Evolutionary conservation across 2,888 invertebrate species (phyloP).

Genomic region (Imbricaverruca yamaguchii): DNA sequence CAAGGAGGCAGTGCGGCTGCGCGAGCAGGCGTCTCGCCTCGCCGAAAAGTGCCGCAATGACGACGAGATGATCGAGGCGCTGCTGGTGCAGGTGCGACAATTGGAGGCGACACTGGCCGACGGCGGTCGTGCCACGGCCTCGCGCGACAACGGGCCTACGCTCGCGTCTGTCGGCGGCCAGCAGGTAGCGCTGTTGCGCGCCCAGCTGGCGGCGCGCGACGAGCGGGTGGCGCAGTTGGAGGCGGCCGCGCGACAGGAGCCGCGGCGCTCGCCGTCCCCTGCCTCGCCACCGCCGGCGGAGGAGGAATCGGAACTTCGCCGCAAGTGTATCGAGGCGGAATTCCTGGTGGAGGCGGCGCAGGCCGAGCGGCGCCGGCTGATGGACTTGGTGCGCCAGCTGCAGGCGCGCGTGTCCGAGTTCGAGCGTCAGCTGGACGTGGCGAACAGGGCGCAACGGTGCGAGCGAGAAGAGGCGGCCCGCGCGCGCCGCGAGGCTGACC

Average conservation of each 20-base stretch:
- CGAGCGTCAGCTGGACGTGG: background rate
- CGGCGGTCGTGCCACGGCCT: background rate
- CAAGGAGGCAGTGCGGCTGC: background rate
- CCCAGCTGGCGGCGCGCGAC: conserved; percentile 3
- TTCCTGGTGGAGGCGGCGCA: background rate
- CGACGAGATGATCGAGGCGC: conserved; percentile 2
- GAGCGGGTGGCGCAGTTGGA: background rate
- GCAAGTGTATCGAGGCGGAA: background rate
- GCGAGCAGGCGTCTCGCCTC: background rate
- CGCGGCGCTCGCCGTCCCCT: background rate
- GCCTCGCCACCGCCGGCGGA: background rate
- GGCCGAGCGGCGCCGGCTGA: background rate
- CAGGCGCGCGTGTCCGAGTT: background rate
- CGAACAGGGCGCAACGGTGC: background rate
- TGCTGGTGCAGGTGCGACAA: background rate
- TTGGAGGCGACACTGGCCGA: conserved; percentile 3
- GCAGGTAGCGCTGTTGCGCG: conserved; percentile 3
- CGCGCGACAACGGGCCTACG: background rate
- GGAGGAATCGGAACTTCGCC: background rate
- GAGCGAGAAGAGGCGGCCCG: background rate
- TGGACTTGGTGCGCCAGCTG: background rate
- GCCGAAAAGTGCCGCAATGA: background rate
- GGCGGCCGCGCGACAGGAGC: background rate
- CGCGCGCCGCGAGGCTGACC: background rate
- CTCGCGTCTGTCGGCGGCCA: background rate